Evolutionary conservation across 1,140 invertebrate species (phyloP), one percentile per base, ranked within the genome.

Genomic region (Magallana gigas): DNA sequence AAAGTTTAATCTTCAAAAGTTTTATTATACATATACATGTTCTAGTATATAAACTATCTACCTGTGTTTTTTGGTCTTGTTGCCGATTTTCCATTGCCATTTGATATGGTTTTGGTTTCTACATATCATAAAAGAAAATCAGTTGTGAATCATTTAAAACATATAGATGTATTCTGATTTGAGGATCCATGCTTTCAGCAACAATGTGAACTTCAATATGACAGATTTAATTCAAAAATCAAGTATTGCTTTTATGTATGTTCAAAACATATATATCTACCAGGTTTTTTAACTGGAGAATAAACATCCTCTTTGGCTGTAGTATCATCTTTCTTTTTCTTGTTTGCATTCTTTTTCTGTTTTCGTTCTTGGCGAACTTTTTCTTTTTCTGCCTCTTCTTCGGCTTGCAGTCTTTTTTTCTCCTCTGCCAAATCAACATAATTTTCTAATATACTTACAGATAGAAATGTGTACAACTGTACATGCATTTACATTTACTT

Each of bases 351-450:
- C 84, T 83, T 81, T 87, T 88, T 80, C 87, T 86, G 57, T 82
- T 88, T 83, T 91, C 92, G 71, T 90, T 92, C 64, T 91, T 90
- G 62, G 62, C 88, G 57, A 86, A 85, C 59, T 93, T 92, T 82
- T 91, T 88, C n/a, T 88, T 89, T 76, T 90, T 91, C 85, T 90
- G 89, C 80, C 83, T 89, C 87, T 85, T 91, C 89, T 57, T 82
- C 68, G 57, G 62, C 88, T 86, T 92, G 91, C 71, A 85, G 84
- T 36, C 64, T 58, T 4, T 68, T 64, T 86, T 93, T 91, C 48
- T 86, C 57, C n/a, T 90, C 92, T 92, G 84, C n/a, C 88, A 85
- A 88, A 83, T 85, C 18, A 82, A 58, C 76, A 71, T 48, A 48
- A 59, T 68, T 16, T 16, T 29, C 9, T 18, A 16, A 56, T 64